A percentile compares a stretch with the other conserved stretches of the same genome.
Conservation (phyloP, 1,140 invertebrate genomes). For the Oreohelix idahoensis region DNA sequence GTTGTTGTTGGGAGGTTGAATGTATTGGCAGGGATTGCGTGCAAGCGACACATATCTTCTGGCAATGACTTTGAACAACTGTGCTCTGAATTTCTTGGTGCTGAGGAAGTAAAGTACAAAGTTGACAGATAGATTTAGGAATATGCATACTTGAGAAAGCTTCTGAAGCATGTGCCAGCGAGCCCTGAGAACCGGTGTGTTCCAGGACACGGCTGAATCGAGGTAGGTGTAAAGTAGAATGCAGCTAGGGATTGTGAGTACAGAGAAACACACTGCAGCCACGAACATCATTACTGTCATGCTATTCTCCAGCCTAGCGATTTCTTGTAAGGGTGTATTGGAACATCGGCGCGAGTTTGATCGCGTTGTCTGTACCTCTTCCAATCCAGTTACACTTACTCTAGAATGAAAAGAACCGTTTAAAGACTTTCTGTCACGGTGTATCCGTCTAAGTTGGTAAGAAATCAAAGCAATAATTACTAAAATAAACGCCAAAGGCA, state of each 20-base stretch:
- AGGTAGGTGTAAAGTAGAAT: conserved; percentile 23
- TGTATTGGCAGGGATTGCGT: background rate
- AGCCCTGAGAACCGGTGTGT: background rate
- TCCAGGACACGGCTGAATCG: background rate
- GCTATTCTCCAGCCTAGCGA: conserved; percentile 47
- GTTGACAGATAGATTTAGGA: conserved; percentile 46
- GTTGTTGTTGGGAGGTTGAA: background rate
- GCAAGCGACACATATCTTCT: background rate
- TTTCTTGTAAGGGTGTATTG: conserved; percentile 33
- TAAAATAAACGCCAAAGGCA: conserved; percentile 50
- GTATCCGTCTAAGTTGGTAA: conserved; percentile 35
- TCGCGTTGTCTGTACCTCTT: conserved; percentile 46
- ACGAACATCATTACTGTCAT: conserved; percentile 48
- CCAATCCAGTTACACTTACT: conserved; percentile 46
- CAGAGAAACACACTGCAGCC: conserved; percentile 40
- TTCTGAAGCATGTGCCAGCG: conserved; percentile 26
- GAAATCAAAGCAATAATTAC: conserved; percentile 47
- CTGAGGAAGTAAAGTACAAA: conserved; percentile 49
- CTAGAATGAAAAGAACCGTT: conserved; percentile 26
- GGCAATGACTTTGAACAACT: conserved; percentile 1
- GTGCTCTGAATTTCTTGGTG: conserved; percentile 41
- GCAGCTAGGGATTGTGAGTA: conserved; percentile 44
- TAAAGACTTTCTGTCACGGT: conserved; percentile 35
- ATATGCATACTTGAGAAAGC: conserved; percentile 20
- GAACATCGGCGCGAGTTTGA: conserved; percentile 47